Evolutionary conservation across 1,140 invertebrate species (phyloP).

Genomic region (Drosophila neocordata): DNA sequence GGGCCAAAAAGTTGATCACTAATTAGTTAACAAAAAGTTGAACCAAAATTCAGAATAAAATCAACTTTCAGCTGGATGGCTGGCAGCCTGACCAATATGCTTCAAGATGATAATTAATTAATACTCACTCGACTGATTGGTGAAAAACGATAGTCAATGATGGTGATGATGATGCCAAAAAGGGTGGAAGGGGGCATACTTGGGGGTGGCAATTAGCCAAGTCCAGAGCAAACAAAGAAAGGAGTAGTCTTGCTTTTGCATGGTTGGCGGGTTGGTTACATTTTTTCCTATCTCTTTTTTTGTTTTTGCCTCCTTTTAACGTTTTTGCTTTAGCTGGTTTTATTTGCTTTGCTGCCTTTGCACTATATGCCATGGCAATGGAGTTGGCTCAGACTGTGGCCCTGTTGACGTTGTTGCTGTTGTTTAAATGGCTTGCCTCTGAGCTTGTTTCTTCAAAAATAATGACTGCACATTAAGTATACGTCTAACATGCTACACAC

Average conservation of each 20-base stretch:
- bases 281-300: constrained; percentile 33
- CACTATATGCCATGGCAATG: constrained; percentile 40
- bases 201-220: constrained; percentile 61
- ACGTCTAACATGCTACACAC: constrained; percentile 54
- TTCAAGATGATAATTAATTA: constrained; percentile 71
- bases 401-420: constrained; percentile 40
- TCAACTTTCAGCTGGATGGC: constrained; percentile 40
- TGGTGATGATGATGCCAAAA: background rate
- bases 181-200: background rate
- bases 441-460: constrained; percentile 75
- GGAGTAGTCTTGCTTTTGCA: constrained; percentile 21
- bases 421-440: constrained; percentile 45
- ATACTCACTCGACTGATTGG: constrained; percentile 64
- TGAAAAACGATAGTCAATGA: constrained; percentile 50
- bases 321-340: constrained; percentile 41
- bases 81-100: constrained; percentile 58
- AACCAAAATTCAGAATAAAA: constrained; percentile 67
- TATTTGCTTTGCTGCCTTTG: constrained; percentile 50
- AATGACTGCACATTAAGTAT: constrained; percentile 79
- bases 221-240: constrained; percentile 55
- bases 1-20: constrained; percentile 49
- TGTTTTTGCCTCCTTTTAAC: constrained; percentile 20
- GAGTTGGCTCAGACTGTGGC: constrained; percentile 11
- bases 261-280: constrained; percentile 43
- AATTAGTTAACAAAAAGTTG: constrained; percentile 60